Conservation (phyloP, 2,113 vertebrate species). For the Macaca mulatta region DNA sequence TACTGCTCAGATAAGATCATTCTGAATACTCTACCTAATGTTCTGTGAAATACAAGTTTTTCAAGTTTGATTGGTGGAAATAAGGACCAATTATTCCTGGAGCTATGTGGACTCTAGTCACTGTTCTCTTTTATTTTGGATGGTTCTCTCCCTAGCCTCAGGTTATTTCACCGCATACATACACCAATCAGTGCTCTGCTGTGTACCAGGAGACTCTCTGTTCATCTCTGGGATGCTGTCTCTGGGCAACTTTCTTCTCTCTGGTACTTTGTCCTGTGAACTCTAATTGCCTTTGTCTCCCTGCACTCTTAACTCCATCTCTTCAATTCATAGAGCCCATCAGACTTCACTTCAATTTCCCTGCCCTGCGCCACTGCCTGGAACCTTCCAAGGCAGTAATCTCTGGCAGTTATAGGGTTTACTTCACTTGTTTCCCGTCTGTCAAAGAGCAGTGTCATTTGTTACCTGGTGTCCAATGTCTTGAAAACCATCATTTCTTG, state of each 20-base stretch:
- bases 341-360: neutral
- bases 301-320: neutral
- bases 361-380: neutral
- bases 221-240: neutral
- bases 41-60: neutral
- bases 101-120: neutral
- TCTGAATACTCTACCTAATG: neutral
- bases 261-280: neutral
- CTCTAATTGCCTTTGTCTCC: neutral
- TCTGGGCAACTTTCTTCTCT: neutral
- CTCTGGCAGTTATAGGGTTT: neutral
- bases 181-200: neutral
- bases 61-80: neutral
- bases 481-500: constrained; percentile 4
- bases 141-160: neutral
- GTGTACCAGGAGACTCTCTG: neutral
- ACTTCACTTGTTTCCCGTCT: neutral
- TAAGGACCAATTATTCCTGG: neutral
- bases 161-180: neutral
- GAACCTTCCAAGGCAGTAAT: neutral
- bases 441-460: neutral
- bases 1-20: neutral
- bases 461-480: neutral
- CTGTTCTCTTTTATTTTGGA: neutral
- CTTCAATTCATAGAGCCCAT: neutral